Conservation (phyloP, 2,113 vertebrate genomes). For the Crotophaga sulcirostris region DNA sequence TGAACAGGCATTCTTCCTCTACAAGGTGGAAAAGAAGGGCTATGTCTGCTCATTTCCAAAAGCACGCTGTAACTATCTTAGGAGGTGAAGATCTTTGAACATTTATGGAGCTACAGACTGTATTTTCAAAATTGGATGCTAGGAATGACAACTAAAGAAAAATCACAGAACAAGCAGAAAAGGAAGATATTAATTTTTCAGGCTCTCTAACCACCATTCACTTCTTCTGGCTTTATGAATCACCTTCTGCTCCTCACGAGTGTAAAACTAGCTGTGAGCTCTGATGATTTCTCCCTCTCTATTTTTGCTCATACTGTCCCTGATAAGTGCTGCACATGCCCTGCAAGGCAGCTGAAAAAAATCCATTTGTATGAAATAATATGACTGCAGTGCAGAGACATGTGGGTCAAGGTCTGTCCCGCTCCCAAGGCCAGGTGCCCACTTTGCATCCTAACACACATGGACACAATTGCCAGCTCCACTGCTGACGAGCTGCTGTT, state of each 20-base stretch:
- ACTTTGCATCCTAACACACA: neutral
- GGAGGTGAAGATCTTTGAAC: neutral
- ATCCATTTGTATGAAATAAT: neutral
- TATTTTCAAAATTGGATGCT: neutral
- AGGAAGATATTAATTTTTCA: neutral
- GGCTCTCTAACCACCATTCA: neutral
- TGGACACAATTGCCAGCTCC: neutral
- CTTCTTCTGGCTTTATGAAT: neutral
- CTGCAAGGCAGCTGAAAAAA: constrained; percentile 21
- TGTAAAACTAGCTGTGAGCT: neutral
- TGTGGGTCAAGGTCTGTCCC: constrained; percentile 18
- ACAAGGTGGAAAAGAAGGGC: neutral
- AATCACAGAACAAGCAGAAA: neutral
- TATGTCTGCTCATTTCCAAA: neutral
- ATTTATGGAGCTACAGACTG: neutral
- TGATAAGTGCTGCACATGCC: neutral
- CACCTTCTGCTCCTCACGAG: neutral
- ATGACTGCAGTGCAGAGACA: neutral
- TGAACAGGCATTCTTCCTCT: neutral
- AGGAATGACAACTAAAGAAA: neutral
- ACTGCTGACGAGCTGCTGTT: neutral
- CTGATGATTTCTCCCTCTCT: neutral
- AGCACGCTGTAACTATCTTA: neutral
- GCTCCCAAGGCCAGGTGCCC: neutral
- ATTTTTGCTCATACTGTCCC: fast-evolving